These are phyloP conservation scores for Anas platyrhynchos DNA, from an alignment of 2,113 vertebrate species.

Conservation along the genomic window DNA sequence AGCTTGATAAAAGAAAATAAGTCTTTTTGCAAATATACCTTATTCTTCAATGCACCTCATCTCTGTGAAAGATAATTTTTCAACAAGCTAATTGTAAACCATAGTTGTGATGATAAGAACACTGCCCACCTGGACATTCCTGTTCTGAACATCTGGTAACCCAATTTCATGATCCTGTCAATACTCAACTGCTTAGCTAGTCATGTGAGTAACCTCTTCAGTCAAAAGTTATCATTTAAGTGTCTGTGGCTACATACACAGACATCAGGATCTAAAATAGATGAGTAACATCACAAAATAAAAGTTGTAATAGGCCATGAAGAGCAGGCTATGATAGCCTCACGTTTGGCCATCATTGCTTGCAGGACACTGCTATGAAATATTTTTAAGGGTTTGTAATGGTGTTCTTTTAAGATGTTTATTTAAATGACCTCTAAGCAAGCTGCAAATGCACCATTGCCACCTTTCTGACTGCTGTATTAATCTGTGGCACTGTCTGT, in stretches of 20 bases:
- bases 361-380: neutral
- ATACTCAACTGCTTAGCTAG: neutral
- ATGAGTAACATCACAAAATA: neutral
- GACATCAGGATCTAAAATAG: neutral
- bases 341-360: neutral
- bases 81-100: neutral
- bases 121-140: neutral
- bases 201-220: neutral
- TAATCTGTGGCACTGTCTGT: rapidly evolving
- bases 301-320: neutral
- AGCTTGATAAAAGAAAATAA: neutral
- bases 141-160: neutral
- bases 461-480: neutral
- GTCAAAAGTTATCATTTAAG: neutral
- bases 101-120: neutral
- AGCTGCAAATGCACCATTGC: neutral
- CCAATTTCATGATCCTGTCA: neutral
- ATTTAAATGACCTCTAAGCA: neutral
- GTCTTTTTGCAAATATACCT: neutral
- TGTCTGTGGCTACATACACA: neutral
- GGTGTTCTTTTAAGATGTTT: neutral
- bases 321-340: neutral
- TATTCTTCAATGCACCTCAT: neutral
- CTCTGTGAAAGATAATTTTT: neutral
- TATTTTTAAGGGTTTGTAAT: neutral